Evolutionary conservation across 2,113 vertebrate genomes (phyloP), one percentile per base, ranked within the genome.

Genomic region (Charina bottae): DNA sequence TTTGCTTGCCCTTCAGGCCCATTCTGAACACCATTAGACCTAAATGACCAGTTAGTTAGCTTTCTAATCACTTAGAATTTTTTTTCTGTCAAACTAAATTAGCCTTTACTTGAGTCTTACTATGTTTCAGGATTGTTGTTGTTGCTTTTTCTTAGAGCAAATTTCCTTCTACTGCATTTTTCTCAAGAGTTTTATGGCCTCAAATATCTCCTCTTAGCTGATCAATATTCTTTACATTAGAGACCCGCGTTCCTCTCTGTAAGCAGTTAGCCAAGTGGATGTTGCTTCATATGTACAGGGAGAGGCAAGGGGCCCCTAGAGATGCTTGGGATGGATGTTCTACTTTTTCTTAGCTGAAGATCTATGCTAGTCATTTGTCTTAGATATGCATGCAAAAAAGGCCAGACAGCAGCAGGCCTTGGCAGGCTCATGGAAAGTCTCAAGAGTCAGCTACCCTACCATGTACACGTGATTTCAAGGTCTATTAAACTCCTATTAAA

Each of bases 51-150:
- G 46, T 86, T 24, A 0, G 83, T 92, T 94, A 92, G 87, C 94
- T 93, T 92, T 95, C 90, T 95, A 95, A 96, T 95, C 85, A 86
- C 55, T 92, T 93, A 87, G 85, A 59, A 13, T 12, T 37, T 94
- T 37, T 94, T 78, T 96, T 95, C 96, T 96, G 93, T 97, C 95
- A 95, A 91, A 94, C 91, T 37, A 24, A 46, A 95, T 96, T 94
- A 96, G 86, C 54, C 53, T 91, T 4, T 93, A 21, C 89, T 95
- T 84, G 91, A 89, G 89, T 68, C 93, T 86, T 72, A 64, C 59
- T 92, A 88, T 84, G 89, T 91, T 94, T 92, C 89, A 93, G 23
- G 68, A 72, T 72, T 72, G 68, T 78, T 42, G 33, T 3, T 9
- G 72, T 10, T 93, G 91, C 62, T 94, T 85, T 93, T 91, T 53